A percentile compares a stretch with the other conserved stretches of the same genome.
Evolutionary conservation across 2,113 vertebrate species (phyloP).

Genomic region (Sigmodon hispidus): DNA sequence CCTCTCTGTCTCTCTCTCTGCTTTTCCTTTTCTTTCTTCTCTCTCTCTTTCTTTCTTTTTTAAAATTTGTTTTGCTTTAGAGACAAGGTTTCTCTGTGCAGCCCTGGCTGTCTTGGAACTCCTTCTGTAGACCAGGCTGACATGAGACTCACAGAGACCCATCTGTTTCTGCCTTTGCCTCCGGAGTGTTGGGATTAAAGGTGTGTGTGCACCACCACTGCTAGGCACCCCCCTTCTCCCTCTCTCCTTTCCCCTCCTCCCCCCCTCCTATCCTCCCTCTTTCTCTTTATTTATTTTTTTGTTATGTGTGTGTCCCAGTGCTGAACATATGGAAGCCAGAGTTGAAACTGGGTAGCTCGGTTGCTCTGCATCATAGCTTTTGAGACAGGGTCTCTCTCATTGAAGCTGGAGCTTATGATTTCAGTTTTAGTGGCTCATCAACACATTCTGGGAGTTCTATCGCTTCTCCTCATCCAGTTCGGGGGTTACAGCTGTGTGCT

Average conservation of each 20-base stretch:
- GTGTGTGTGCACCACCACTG: background rate
- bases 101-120: background rate
- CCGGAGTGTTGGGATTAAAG: background rate
- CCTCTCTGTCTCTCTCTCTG: background rate
- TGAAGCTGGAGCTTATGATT: background rate
- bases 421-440: background rate
- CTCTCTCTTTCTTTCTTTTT: background rate
- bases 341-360: no score
- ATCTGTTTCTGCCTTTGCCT: background rate
- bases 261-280: accelerated
- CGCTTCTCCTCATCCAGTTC: background rate
- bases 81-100: background rate
- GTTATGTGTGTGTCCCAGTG: background rate
- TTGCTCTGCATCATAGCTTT: background rate
- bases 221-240: no score
- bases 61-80: background rate
- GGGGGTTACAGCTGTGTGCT: background rate
- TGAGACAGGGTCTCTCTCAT: background rate
- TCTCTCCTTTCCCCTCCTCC: no score
- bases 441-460: background rate
- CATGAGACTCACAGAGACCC: background rate
- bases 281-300: background rate
- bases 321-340: background rate
- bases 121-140: background rate
- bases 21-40: no score